These are phyloP conservation scores for Pentalonia nigronervosa DNA, from an alignment of 1,140 invertebrate species.

Conservation along the genomic window DNA sequence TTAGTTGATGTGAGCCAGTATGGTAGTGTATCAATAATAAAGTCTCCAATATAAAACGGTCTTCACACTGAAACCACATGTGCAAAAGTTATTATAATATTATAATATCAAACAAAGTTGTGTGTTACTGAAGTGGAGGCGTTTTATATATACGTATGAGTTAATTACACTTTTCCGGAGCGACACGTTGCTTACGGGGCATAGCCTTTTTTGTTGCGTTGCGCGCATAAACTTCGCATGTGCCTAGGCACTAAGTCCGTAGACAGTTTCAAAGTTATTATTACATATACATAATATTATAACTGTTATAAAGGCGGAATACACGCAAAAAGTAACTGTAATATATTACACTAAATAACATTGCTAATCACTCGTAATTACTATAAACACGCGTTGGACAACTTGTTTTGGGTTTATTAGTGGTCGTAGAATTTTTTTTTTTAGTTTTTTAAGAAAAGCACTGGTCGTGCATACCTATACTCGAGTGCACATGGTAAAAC, in stretches of 20 bases:
- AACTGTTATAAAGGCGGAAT: background rate
- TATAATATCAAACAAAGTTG: background rate
- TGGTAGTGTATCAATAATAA: background rate
- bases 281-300: background rate
- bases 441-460: background rate
- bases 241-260: background rate
- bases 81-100: background rate
- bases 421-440: background rate
- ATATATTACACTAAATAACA: constrained; percentile 4
- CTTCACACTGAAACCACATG: background rate
- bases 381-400: background rate
- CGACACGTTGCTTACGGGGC: background rate
- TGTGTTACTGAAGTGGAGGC: background rate
- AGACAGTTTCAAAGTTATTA: background rate
- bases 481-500: background rate
- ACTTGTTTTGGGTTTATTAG: background rate
- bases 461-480: background rate
- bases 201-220: background rate
- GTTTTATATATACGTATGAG: background rate
- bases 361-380: background rate
- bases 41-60: background rate
- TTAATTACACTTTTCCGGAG: background rate
- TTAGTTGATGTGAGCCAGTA: background rate
- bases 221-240: background rate
- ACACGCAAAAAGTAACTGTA: constrained; percentile 14